Percentiles rank a stretch among this genome's conserved stretches.
phyloP scores from a whole-genome alignment of 2,888 invertebrate genomes.

The Penaeus monodon region DNA sequence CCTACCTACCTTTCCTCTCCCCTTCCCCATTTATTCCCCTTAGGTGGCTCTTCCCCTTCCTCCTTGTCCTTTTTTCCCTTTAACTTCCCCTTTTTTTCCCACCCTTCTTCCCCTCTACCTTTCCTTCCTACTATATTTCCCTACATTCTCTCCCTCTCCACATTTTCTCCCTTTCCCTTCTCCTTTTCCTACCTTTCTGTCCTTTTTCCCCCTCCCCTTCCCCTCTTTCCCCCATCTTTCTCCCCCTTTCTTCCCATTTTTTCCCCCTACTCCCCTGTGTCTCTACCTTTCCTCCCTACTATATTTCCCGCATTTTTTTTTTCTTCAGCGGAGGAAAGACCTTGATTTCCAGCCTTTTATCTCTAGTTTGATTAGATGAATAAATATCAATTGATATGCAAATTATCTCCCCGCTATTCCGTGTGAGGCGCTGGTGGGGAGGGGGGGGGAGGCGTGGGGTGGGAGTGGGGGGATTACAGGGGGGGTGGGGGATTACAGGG shows the following conservation, averaged over 20 bases:
- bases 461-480: neutral
- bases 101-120: neutral
- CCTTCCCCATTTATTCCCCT: neutral
- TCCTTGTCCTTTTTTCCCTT: neutral
- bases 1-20: neutral
- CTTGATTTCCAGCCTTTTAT: conserved; percentile 25
- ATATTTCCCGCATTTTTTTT: neutral
- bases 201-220: neutral
- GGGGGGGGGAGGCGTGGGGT: neutral
- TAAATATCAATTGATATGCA: conserved; percentile 49
- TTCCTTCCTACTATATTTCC: neutral
- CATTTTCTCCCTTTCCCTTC: neutral
- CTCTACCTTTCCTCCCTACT: conserved; percentile 6
- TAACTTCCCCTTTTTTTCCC: conserved; percentile 2
- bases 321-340: neutral
- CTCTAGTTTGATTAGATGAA: conserved; percentile 48
- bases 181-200: neutral
- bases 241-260: neutral
- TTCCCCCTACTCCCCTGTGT: neutral
- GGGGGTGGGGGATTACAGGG: neutral
- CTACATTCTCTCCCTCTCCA: neutral
- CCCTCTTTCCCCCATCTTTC: neutral
- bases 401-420: conserved; percentile 21
- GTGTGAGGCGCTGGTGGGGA: neutral
- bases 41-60: neutral